Conservation (phyloP, 2,888 invertebrate species). For the Mythimna impura region DNA sequence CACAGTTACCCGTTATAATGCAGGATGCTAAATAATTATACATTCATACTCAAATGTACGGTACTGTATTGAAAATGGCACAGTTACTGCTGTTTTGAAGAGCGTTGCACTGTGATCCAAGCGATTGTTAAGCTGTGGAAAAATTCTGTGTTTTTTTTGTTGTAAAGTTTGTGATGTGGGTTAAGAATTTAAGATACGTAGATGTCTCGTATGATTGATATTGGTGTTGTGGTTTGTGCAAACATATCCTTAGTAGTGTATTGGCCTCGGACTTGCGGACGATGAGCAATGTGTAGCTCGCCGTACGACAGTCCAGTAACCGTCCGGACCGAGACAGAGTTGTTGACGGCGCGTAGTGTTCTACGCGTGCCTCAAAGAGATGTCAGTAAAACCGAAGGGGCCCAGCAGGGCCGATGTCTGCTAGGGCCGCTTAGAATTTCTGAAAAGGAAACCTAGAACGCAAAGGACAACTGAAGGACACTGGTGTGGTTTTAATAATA, state of each 20-base stretch:
- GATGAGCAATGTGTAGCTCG: neutral
- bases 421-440: no score
- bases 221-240: neutral
- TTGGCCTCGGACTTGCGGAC: neutral
- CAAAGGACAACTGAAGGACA: no score
- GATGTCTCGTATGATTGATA: constrained; percentile 44
- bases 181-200: constrained; percentile 23
- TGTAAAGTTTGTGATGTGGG: constrained; percentile 27
- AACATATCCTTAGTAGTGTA: neutral
- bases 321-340: neutral
- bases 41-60: constrained; percentile 79
- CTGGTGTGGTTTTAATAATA: no score
- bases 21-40: constrained; percentile 87
- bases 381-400: neutral
- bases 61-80: constrained; percentile 68
- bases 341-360: neutral
- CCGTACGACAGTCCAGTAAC: neutral
- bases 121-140: constrained; percentile 52
- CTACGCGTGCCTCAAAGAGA: neutral
- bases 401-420: neutral
- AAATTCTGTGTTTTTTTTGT: constrained; percentile 34
- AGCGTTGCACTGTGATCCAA: constrained; percentile 63
- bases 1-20: constrained; percentile 82
- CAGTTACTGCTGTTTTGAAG: constrained; percentile 57
- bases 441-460: no score